Evolutionary conservation across 1,140 invertebrate species (phyloP).

Genomic region (Luehdorfia chinensis): DNA sequence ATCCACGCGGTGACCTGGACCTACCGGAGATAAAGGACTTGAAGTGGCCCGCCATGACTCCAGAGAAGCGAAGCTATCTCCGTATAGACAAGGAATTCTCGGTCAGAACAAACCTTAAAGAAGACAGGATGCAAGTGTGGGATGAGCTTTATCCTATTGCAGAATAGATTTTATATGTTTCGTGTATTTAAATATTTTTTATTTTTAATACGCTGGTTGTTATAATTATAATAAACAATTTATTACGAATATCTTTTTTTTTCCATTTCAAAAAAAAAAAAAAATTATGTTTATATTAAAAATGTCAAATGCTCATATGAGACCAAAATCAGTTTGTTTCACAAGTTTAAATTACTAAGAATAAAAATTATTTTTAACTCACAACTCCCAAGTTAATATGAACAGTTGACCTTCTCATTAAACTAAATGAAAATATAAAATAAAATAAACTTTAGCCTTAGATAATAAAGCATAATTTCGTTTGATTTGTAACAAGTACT

Average conservation of each 20-base stretch:
- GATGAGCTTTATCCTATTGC: conserved; percentile 41
- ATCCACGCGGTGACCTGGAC: conserved; percentile 24
- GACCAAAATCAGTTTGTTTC: too few species aligned
- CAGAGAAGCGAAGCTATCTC: conserved; percentile 32
- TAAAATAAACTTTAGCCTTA: background rate
- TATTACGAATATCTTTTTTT: background rate
- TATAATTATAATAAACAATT: background rate
- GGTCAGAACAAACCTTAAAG: conserved; percentile 32
- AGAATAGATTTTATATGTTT: conserved; percentile 12
- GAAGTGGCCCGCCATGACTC: conserved; percentile 37
- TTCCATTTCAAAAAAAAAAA: background rate
- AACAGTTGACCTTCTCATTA: too few species aligned
- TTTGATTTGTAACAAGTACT: conserved; percentile 3
- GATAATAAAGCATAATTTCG: background rate
- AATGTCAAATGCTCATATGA: background rate
- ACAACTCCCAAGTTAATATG: too few species aligned
- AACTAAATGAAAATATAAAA: too few species aligned
- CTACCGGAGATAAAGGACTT: conserved; percentile 24
- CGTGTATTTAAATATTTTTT: too few species aligned
- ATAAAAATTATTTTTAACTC: too few species aligned
- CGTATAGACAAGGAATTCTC: conserved; percentile 29
- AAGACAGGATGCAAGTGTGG: conserved; percentile 42
- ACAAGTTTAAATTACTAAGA: too few species aligned
- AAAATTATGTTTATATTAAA: background rate
- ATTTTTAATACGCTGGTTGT: background rate